These are phyloP conservation scores for Gymnoscelis rufifasciata DNA, from an alignment of 2,888 invertebrate species.

Conservation along the genomic window DNA sequence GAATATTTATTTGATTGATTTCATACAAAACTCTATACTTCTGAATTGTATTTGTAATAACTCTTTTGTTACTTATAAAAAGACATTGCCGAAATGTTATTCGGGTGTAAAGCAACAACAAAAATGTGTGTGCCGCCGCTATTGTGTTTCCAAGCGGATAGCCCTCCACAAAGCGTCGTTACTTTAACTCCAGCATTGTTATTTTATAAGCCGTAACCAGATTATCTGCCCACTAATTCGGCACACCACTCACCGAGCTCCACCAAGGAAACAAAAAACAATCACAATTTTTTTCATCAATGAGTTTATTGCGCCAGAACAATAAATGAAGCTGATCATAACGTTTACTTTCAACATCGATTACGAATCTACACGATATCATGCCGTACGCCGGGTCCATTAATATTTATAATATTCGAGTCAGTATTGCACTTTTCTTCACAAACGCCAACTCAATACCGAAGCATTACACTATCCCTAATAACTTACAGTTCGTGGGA, in stretches of 20 bases:
- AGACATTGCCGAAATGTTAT: neutral
- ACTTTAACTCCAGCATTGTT: conserved; percentile 32
- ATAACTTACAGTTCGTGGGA: conserved; percentile 77
- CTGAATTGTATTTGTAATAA: conserved; percentile 3
- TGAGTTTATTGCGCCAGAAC: conserved; percentile 78
- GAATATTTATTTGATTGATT: no score
- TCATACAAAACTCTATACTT: no score
- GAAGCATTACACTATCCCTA: conserved; percentile 65
- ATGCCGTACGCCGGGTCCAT: conserved; percentile 63
- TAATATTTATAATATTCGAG: conserved; percentile 70
- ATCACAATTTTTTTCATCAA: conserved; percentile 65
- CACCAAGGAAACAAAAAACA: conserved; percentile 53
- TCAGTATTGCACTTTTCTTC: conserved; percentile 74
- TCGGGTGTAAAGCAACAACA: conserved; percentile 27
- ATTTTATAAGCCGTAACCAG: conserved; percentile 46
- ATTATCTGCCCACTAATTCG: conserved; percentile 45
- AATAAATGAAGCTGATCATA: conserved; percentile 79
- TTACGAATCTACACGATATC: conserved; percentile 75
- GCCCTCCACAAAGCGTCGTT: conserved; percentile 38
- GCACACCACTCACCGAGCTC: conserved; percentile 43
- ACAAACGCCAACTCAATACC: conserved; percentile 60
- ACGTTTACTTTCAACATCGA: conserved; percentile 80
- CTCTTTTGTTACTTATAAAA: conserved; percentile 21
- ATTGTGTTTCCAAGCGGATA: conserved; percentile 45
- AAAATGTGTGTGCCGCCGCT: conserved; percentile 32